Percentiles rank a stretch among this genome's conserved stretches.
These are phyloP conservation scores for Apocrypta bakeri DNA, from an alignment of 1,140 invertebrate species.

Conservation along the genomic window DNA sequence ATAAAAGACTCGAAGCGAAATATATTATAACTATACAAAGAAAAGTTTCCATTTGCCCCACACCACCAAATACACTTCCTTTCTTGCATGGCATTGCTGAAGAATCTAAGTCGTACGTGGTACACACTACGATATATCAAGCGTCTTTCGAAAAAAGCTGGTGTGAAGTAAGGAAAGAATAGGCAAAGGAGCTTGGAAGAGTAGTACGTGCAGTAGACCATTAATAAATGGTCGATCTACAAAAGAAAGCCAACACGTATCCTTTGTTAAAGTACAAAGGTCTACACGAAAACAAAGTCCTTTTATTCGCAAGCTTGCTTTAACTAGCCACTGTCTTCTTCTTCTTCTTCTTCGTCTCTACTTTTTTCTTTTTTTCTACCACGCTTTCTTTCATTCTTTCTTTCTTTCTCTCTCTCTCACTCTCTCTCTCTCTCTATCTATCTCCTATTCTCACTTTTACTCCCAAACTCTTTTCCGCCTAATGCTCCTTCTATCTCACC, in stretches of 20 bases:
- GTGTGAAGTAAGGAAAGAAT: slow-evolving; percentile 7
- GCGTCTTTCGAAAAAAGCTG: background rate
- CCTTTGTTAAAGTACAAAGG: slow-evolving; percentile 25
- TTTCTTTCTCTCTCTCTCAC: too few species aligned
- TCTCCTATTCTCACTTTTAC: background rate
- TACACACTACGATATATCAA: slow-evolving; percentile 20
- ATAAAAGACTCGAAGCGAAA: slow-evolving; percentile 23
- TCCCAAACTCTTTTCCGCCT: too few species aligned
- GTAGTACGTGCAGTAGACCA: background rate
- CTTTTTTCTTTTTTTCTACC: background rate
- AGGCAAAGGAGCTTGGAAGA: background rate
- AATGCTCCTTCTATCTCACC: too few species aligned
- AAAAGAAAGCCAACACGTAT: slow-evolving; percentile 13
- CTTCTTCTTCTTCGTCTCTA: background rate
- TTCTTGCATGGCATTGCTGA: background rate
- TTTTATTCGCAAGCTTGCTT: slow-evolving; percentile 21
- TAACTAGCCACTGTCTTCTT: background rate
- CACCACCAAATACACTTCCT: background rate
- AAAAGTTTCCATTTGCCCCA: background rate
- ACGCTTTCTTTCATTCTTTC: background rate
- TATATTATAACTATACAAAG: slow-evolving; percentile 17
- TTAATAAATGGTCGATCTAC: slow-evolving; percentile 36
- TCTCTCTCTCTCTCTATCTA: background rate
- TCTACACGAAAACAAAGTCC: slow-evolving; percentile 24
- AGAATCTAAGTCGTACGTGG: background rate